phyloP scores from a whole-genome alignment of 2,113 vertebrate species.

The Budorcas taxicolor region DNA sequence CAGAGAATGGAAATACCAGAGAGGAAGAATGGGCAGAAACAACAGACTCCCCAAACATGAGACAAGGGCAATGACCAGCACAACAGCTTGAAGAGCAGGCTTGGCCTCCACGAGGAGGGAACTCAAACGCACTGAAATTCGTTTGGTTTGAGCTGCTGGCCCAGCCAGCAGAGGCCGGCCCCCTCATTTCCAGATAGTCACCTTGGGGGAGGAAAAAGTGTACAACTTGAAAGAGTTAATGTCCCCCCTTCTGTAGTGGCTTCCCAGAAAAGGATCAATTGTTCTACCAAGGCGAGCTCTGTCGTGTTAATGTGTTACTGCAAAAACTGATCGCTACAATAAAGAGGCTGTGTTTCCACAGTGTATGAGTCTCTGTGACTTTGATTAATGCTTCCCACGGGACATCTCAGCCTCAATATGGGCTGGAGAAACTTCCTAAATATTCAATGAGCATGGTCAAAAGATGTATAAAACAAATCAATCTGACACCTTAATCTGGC shows the following conservation, averaged over 20 bases:
- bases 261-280: conserved; percentile 84
- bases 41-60: conserved; percentile 82
- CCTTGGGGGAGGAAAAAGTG: conserved; percentile 68
- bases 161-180: conserved; percentile 48
- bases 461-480: conserved; percentile 94
- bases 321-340: conserved; percentile 89
- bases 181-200: conserved; percentile 45
- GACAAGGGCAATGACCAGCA: conserved; percentile 81
- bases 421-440: conserved; percentile 91
- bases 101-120: conserved; percentile 65
- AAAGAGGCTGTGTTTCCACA: conserved; percentile 88
- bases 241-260: conserved; percentile 75
- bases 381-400: conserved; percentile 91
- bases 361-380: conserved; percentile 83
- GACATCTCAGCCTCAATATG: conserved; percentile 88
- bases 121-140: conserved; percentile 56
- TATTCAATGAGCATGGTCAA: conserved; percentile 93
- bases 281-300: conserved; percentile 86
- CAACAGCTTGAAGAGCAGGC: conserved; percentile 73
- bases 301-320: conserved; percentile 88
- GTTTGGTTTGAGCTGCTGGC: conserved; percentile 25
- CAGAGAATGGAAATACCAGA: conserved; percentile 86
- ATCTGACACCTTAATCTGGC: conserved; percentile 95
- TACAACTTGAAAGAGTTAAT: conserved; percentile 86
- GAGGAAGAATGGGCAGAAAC: conserved; percentile 85